phyloP scores from a whole-genome alignment of 2,888 invertebrate genomes.

The Himalopsyche japonica region DNA sequence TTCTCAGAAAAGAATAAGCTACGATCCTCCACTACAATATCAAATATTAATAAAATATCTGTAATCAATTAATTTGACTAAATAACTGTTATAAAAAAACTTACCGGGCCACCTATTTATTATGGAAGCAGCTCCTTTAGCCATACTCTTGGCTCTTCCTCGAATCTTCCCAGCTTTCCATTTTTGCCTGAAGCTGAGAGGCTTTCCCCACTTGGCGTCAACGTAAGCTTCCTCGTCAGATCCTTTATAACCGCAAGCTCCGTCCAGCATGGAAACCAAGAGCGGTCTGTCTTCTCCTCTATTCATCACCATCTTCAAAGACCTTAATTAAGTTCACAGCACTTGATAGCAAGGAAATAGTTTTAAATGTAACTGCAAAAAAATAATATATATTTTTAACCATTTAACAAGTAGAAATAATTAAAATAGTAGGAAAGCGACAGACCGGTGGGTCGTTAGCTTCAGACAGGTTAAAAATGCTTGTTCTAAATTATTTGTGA shows the following conservation, averaged over 20 bases:
- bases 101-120: constrained; percentile 52
- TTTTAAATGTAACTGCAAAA: not conserved
- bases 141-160: constrained; percentile 46
- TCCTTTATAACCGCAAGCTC: constrained; percentile 15
- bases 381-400: too few species aligned
- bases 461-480: too few species aligned
- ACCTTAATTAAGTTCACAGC: not conserved
- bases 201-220: constrained; percentile 30
- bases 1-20: too few species aligned
- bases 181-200: constrained; percentile 34
- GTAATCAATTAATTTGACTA: too few species aligned
- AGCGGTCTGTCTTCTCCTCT: constrained; percentile 30
- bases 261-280: constrained; percentile 23
- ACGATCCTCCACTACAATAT: too few species aligned
- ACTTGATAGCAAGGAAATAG: not conserved
- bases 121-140: constrained; percentile 48
- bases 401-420: too few species aligned
- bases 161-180: constrained; percentile 43
- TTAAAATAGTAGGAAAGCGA: too few species aligned
- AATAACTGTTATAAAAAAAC: constrained; percentile 11
- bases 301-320: not conserved
- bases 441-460: too few species aligned
- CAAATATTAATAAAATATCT: too few species aligned
- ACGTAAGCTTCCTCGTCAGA: constrained; percentile 35
- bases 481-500: too few species aligned